Base-by-base conservation (phyloP, 2,113 vertebrate genomes). In the Picathartes gymnocephalus region DNA sequence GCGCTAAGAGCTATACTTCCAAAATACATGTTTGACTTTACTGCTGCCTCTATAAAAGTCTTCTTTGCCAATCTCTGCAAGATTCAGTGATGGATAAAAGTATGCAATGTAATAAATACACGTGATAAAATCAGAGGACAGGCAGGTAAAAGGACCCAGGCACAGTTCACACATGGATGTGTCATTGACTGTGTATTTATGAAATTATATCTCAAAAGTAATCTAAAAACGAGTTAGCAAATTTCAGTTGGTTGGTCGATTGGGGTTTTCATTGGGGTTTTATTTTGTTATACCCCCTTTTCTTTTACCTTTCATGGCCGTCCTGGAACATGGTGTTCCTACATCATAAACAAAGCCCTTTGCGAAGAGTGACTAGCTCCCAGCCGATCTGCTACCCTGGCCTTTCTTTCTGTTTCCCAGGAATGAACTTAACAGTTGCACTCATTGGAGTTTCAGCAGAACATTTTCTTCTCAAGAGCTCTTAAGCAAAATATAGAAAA, bases 281-380 rank as follows among this genome's bases (percentile, higher is more conserved):
- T 51, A 13, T 60, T 18, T 35, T 17, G 10, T 15, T n/a, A 18
- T 5, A 19, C 7, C 19, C 7, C 5, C 5, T 42, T 84, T 15
- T 62, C 7, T 62, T 61, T 47, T 47, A 33, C 1, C 21, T 2
- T 25, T 10, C 12, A 6, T 17, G 6, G 5, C 11, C 37, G 39
- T 14, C 10, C 11, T n/a, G 15, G 31, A 57, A 44, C 15, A 28
- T 2, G 37, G 13, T 4, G 2, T 27, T 61, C 15, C 1, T 28
- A 1, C 6, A 10, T 16, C 4, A 7, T 1, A 33, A 13, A 39
- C 21, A 21, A 21, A 56, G 13, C 3, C 61, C 20, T 45, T 45
- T 45, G 40, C 21, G 37, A 21, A 16, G 10, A 37, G 8, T 66
- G 33, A 47, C 21, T 28, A 33, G 22, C 42, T 47, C 14, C 28